Conservation (phyloP, 1,140 invertebrate species). For the Macrocentrus cingulum region DNA sequence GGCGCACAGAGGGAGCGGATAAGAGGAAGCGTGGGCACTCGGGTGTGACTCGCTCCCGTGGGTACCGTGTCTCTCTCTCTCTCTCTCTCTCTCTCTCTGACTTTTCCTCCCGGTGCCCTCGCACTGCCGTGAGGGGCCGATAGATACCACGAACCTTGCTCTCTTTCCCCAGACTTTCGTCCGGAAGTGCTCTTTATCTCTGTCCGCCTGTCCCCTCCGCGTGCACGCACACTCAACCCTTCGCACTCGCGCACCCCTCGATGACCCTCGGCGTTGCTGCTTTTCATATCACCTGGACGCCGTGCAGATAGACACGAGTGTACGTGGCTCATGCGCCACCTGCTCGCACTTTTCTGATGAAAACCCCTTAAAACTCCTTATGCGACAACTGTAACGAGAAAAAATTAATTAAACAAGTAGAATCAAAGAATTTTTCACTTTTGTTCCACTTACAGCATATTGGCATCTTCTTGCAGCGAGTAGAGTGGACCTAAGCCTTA, state of each 20-base stretch:
- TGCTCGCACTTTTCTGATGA: background rate
- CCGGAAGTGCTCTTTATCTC: constrained; percentile 59
- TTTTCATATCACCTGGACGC: constrained; percentile 28
- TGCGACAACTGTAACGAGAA: too few species aligned
- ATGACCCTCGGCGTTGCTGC: background rate
- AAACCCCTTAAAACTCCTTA: too few species aligned
- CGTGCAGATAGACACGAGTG: constrained; percentile 1
- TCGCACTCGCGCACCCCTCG: background rate
- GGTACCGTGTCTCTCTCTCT: constrained; percentile 43
- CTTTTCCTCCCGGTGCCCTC: constrained; percentile 6
- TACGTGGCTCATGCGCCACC: background rate
- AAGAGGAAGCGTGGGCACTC: constrained; percentile 59
- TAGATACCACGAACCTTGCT: constrained; percentile 40
- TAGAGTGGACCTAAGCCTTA: background rate
- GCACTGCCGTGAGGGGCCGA: constrained; percentile 19
- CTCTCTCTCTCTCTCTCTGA: constrained; percentile 23
- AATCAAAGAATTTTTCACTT: too few species aligned
- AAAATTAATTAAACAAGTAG: too few species aligned
- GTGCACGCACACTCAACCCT: constrained; percentile 23
- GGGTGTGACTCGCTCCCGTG: constrained; percentile 56
- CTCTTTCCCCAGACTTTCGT: constrained; percentile 42
- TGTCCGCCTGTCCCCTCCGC: constrained; percentile 56
- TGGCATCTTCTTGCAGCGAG: too few species aligned
- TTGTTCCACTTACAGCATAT: too few species aligned
- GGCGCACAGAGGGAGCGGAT: constrained; percentile 42